Base-by-base conservation (phyloP, 2,113 vertebrate species). In the Burhinus oedicnemus region DNA sequence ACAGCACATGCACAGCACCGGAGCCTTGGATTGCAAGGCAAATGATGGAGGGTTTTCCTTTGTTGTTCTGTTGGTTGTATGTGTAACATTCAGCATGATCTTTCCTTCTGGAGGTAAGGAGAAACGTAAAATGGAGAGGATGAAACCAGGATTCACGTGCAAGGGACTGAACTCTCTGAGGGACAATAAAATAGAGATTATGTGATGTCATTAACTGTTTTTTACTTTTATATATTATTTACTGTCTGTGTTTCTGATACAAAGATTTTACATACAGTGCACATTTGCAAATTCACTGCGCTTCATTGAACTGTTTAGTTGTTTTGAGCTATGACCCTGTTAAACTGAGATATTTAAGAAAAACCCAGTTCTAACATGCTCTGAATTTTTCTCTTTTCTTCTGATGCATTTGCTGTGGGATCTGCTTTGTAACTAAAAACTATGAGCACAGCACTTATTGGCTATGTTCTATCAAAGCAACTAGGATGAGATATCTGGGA, bases 31-130 rank as follows among this genome's bases (percentile, higher is more conserved):
- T 20, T 71, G 51, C 9, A 72, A 85, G 16, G 12, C 13, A 42
- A 86, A 72, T 13, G 32, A 79, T 61, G 23, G 8, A 26, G 13
- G 12, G 3, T 51, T 91, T 83, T 87, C 11, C 15, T 68, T 83
- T 69, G 7, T 72, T 70, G 11, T 68, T 79, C 36, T 54, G 8
- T 64, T 60, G 23, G 12, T 30, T 0, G 0, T 57, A 23, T 6
- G 8, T 16, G 3, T 40, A 52, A 78, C 9, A 62, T 8, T 77
- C 18, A 62, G 36, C 15, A 49, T 3, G 44, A n/a, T 6, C 5
- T 64, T 85, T 76, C 47, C 12, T 47, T 76, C 29, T 51, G 49
- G 40, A 69, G n/a, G 5, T 27, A 62, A 76, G 85, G 29, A 79
- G 80, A 85, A 85, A 62, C 0, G 0, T 55, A 47, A 71, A 88